phyloP scores from a whole-genome alignment of 2,113 vertebrate genomes.

The Petroica traversi region DNA sequence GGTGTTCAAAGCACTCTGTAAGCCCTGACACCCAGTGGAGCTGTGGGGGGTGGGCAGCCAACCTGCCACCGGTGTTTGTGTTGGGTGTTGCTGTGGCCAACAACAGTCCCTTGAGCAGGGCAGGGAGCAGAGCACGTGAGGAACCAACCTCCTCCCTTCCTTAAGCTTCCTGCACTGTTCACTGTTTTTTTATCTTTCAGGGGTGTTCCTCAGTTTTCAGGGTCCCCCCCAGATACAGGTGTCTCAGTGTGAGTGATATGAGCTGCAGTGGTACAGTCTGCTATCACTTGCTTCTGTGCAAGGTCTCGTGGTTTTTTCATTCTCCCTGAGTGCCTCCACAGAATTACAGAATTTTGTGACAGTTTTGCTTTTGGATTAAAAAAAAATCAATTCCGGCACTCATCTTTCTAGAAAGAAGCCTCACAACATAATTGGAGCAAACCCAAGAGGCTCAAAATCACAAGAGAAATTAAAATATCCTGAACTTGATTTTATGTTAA shows the following conservation, averaged over 20 bases:
- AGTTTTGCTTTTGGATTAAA: not conserved
- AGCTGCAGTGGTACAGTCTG: not conserved
- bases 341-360: not conserved
- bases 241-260: not conserved
- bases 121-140: not conserved
- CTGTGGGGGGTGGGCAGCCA: not conserved
- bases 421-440: not conserved
- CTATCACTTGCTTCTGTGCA: not conserved
- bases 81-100: not conserved
- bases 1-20: not conserved
- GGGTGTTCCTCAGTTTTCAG: not conserved
- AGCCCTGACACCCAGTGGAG: not conserved
- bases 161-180: not conserved
- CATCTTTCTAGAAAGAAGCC: not conserved
- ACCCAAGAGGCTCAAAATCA: not conserved
- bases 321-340: not conserved
- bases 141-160: not conserved
- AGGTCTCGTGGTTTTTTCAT: not conserved
- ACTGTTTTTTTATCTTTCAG: not conserved
- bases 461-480: not conserved
- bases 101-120: not conserved
- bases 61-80: not conserved
- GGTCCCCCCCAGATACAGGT: accelerated
- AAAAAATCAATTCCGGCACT: not conserved
- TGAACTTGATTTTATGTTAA: not conserved